Conservation (phyloP, 2,888 invertebrate genomes). For the Poecilobothrus nobilitatus region DNA sequence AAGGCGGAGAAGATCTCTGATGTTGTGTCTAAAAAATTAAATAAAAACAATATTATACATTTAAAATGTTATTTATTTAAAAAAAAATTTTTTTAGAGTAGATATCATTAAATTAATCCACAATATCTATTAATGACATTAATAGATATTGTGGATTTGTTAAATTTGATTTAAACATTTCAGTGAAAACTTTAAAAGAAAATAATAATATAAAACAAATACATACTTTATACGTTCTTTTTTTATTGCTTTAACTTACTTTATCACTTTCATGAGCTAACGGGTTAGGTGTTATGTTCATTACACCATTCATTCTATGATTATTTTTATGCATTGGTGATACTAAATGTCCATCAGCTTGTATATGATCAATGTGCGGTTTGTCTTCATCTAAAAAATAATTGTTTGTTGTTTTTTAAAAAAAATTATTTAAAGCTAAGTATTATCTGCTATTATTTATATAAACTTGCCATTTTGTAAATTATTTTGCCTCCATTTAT, state of each 20-base stretch:
- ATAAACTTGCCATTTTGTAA: slow-evolving; percentile 36
- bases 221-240: too few relatives aligned
- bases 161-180: too few relatives aligned
- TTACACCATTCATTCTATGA: slow-evolving; percentile 39
- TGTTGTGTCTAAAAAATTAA: background rate
- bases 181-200: too few relatives aligned
- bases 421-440: background rate
- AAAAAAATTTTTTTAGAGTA: too few relatives aligned
- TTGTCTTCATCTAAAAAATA: slow-evolving; percentile 38
- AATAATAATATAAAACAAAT: too few relatives aligned
- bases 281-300: slow-evolving; percentile 44
- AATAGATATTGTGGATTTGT: too few relatives aligned
- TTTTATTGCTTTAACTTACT: slow-evolving; percentile 29
- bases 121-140: too few relatives aligned
- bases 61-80: too few relatives aligned
- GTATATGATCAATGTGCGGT: slow-evolving; percentile 42
- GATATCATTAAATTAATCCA: too few relatives aligned
- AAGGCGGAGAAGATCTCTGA: slow-evolving; percentile 23
- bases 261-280: slow-evolving; percentile 42
- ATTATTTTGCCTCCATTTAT: slow-evolving; percentile 34
- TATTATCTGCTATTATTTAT: background rate
- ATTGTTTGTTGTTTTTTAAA: background rate
- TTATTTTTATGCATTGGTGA: slow-evolving; percentile 33
- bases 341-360: slow-evolving; percentile 39
- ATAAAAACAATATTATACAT: too few relatives aligned